Percentiles rank a stretch among this genome's conserved stretches.
These are phyloP conservation scores for Menidia menidia DNA, from an alignment of 2,797 vertebrate genomes.

Conservation along the genomic window DNA sequence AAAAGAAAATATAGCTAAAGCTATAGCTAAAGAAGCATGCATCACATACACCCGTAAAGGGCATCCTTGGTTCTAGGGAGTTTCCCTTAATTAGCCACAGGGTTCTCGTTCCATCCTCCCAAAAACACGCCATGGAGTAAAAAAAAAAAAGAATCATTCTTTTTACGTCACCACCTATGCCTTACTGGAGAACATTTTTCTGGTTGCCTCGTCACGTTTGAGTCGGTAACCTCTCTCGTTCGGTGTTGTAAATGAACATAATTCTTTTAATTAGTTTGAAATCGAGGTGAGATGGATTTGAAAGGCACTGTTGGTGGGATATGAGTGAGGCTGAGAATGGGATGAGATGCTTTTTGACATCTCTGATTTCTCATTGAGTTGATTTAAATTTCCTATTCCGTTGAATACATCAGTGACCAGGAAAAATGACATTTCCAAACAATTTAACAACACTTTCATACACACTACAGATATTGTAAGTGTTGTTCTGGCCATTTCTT, in stretches of 20 bases:
- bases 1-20: too few species aligned
- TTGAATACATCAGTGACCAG: background rate
- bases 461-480: background rate
- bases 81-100: too few species aligned
- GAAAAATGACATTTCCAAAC: too few species aligned
- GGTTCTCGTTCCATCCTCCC: too few species aligned
- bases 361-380: background rate
- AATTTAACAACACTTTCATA: background rate
- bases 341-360: background rate
- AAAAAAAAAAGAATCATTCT: background rate
- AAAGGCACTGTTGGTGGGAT: too few species aligned
- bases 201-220: background rate
- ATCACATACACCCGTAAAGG: background rate
- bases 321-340: too few species aligned
- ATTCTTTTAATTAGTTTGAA: too few species aligned
- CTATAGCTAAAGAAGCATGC: background rate
- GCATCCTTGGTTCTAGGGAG: background rate
- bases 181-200: background rate
- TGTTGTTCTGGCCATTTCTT: slow-evolving; percentile 1
- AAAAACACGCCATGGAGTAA: too few species aligned
- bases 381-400: background rate
- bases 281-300: too few species aligned
- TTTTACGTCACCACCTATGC: background rate
- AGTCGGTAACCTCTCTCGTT: background rate
- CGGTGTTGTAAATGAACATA: background rate